These are phyloP conservation scores for Acleris cristana DNA, from an alignment of 2,888 invertebrate species.

Conservation along the genomic window DNA sequence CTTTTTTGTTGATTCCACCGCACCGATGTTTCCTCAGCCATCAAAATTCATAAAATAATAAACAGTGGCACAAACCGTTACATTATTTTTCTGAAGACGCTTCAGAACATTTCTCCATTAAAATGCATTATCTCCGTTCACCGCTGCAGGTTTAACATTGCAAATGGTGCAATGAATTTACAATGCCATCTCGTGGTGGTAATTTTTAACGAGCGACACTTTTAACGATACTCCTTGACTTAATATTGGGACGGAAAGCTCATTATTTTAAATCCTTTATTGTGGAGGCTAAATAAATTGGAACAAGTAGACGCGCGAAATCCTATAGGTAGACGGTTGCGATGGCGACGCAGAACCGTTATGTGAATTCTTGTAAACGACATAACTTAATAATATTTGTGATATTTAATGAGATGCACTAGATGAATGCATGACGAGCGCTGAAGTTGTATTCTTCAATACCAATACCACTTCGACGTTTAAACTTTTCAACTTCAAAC, in stretches of 20 bases:
- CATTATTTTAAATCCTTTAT: conserved; percentile 31
- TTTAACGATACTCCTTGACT: conserved; percentile 73
- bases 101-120: conserved; percentile 76
- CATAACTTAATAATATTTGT: too few species aligned
- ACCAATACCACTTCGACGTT: too few species aligned
- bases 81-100: conserved; percentile 43
- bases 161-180: conserved; percentile 76
- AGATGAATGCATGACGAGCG: too few species aligned
- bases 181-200: conserved; percentile 71
- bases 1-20: too few species aligned
- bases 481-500: too few species aligned
- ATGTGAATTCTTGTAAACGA: too few species aligned
- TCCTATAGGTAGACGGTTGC: too few species aligned
- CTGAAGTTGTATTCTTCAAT: too few species aligned
- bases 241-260: conserved; percentile 62
- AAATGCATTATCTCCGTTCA: conserved; percentile 83
- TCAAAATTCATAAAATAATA: not conserved
- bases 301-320: too few species aligned
- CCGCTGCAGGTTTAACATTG: conserved; percentile 75
- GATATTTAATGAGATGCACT: too few species aligned
- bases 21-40: not conserved
- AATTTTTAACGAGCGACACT: conserved; percentile 78
- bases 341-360: too few species aligned
- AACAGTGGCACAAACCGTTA: not conserved
- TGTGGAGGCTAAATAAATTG: conserved; percentile 9